Conservation (phyloP, 2,113 vertebrate species). For the Talpa occidentalis region DNA sequence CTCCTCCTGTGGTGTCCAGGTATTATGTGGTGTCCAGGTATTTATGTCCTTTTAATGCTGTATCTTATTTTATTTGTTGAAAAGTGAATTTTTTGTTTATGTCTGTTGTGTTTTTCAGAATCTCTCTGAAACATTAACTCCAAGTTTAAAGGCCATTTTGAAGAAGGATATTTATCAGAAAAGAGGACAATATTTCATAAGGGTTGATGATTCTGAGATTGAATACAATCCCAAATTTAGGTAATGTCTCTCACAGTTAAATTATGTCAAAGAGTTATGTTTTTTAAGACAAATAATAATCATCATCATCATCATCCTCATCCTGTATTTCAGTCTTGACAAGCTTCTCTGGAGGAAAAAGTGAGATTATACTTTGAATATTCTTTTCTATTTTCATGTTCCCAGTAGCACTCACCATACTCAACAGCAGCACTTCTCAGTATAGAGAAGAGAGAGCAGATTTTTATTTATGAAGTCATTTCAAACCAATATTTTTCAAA, state of each 20-base stretch:
- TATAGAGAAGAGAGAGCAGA: background rate
- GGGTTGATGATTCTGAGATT: conserved; percentile 77
- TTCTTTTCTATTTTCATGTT: background rate
- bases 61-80: background rate
- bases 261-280: background rate
- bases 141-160: conserved; percentile 80
- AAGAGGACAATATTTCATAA: conserved; percentile 80
- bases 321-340: background rate
- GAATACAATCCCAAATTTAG: conserved; percentile 85
- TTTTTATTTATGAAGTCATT: background rate
- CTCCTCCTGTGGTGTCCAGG: background rate
- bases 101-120: conserved; percentile 73
- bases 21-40: background rate
- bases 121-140: conserved; percentile 79
- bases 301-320: too few relatives aligned
- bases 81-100: background rate
- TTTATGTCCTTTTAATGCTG: background rate
- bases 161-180: conserved; percentile 77
- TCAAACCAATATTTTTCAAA: background rate
- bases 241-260: conserved; percentile 68
- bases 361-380: background rate
- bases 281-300: background rate
- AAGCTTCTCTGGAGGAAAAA: background rate
- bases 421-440: background rate
- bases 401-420: background rate